Percentiles rank a stretch among this genome's conserved stretches.
Evolutionary conservation across 2,888 invertebrate genomes (phyloP).

Genomic region (Patella caerulea): DNA sequence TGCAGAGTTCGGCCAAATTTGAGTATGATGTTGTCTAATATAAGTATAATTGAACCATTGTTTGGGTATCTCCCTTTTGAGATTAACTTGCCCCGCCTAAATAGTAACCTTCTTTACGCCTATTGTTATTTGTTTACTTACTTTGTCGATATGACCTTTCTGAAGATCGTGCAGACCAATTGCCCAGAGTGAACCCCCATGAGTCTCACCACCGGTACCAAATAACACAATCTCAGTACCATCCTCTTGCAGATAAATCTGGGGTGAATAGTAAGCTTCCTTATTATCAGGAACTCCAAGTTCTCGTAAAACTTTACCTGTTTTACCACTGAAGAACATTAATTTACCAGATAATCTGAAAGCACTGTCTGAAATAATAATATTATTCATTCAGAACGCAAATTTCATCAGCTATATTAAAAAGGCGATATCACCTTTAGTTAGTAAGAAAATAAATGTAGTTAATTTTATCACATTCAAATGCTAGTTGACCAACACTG

Average conservation of each 20-base stretch:
- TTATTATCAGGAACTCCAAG: constrained; percentile 77
- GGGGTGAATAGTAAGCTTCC: constrained; percentile 83
- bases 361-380: constrained; percentile 64
- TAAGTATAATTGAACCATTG: too few relatives aligned
- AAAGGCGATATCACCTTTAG: too few relatives aligned
- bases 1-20: too few relatives aligned
- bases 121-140: constrained; percentile 32
- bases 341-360: constrained; percentile 77
- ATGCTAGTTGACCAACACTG: too few relatives aligned
- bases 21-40: too few relatives aligned
- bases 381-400: background rate
- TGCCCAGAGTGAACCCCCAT: constrained; percentile 81
- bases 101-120: too few relatives aligned
- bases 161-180: constrained; percentile 75
- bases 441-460: too few relatives aligned
- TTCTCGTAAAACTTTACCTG: constrained; percentile 78
- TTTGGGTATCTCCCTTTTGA: too few relatives aligned
- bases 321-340: constrained; percentile 80
- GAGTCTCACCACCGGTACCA: constrained; percentile 82
- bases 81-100: too few relatives aligned
- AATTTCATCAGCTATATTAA: background rate
- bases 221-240: constrained; percentile 78
- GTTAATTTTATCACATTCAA: too few relatives aligned
- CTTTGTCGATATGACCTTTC: constrained; percentile 69
- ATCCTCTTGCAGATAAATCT: constrained; percentile 71